Base-by-base conservation (phyloP, 2,113 vertebrate species). In the Ginglymostoma cirratum region DNA sequence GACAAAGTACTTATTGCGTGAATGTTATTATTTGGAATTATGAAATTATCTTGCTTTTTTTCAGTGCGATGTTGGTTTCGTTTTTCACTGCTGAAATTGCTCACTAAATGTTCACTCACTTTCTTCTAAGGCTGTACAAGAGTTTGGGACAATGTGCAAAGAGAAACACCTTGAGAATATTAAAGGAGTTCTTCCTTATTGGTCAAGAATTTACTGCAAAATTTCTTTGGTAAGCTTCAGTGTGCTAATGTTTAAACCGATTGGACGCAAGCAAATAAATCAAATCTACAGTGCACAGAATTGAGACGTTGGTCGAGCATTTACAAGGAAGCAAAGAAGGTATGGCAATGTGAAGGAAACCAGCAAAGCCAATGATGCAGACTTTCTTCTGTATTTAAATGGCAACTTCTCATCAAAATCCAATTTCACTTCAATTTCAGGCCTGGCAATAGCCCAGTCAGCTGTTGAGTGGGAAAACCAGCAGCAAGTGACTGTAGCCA, bases 131-230 rank as follows among this genome's bases (percentile, higher is more conserved):
- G 99, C 99, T 96, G 98, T 99, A 96, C 99, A 99, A 94, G 99
- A 99, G 96, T 99, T 99, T 98, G 99, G 98, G 72, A 96, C 96
- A 17, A 99, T 99, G 99, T 99, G 99, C 97, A 98, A 98, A 96
- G 98, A 99, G 95, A 98, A 98, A 97, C 98, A 99, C 45, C 96
- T 98, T 0, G 99, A 99, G 96, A 97, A 97, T 96, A 99, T 99
- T 5, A 99, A 99, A 98, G 99, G 99, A 70, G 99, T 99, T 96
- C 98, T 99, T 96, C 99, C 99, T 15, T 99, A 99, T 96, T 99
- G 99, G 99, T 98, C 99, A 6, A 98, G 99, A 97, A 99, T 99
- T 97, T 99, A 99, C 97, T 99, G 99, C 97, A 99, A 98, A 97
- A 98, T 99, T 96, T 99, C 99, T 92, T 96, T 99, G 97, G 99